A percentile compares a stretch with the other conserved stretches of the same genome.
These are phyloP conservation scores for Rhadina sibilatrix DNA, from an alignment of 2,113 vertebrate genomes.

Conservation along the genomic window DNA sequence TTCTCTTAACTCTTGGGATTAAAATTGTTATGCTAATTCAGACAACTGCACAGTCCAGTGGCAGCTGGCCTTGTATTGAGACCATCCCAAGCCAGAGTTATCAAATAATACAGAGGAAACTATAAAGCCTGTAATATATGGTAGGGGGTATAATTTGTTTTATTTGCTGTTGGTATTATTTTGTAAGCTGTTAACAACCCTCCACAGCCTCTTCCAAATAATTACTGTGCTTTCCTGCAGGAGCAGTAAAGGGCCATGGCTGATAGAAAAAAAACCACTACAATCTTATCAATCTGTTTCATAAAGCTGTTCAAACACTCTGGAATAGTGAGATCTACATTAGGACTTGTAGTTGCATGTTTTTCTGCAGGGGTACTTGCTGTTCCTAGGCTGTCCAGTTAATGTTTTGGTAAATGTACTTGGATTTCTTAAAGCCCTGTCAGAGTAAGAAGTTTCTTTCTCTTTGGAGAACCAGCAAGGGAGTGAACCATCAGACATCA, in stretches of 20 bases:
- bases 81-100: neutral
- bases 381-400: neutral
- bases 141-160: neutral
- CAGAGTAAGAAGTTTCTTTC: neutral
- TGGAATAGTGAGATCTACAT: neutral
- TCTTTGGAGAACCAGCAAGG: neutral
- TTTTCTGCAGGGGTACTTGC: neutral
- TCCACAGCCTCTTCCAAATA: neutral
- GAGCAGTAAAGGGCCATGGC: neutral
- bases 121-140: neutral
- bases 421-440: neutral
- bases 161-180: constrained; percentile 2
- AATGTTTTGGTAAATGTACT: neutral
- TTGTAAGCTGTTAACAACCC: neutral
- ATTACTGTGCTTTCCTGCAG: neutral
- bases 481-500: neutral
- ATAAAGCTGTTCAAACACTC: neutral
- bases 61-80: neutral
- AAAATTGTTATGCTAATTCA: neutral
- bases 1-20: neutral
- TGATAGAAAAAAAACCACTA: neutral
- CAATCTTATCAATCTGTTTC: neutral
- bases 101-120: neutral
- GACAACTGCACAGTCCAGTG: neutral
- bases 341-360: neutral